Percentiles rank a stretch among this genome's conserved stretches.
phyloP scores from a whole-genome alignment of 2,888 invertebrate species.

The Ariolimax columbianus region DNA sequence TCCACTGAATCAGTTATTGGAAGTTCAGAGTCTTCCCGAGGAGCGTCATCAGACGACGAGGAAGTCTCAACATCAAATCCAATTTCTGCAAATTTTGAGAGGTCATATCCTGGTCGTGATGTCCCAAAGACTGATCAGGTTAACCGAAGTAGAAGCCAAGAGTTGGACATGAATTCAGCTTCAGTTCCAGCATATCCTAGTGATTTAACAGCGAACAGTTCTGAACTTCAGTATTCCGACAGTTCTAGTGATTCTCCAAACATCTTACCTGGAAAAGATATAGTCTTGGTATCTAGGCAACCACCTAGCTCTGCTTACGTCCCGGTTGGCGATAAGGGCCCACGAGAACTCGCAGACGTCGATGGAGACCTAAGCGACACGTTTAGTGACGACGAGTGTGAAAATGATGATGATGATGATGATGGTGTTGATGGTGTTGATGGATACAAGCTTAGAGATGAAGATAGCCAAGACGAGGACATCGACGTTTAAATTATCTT shows the following conservation, averaged over 20 bases:
- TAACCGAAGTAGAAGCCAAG: neutral
- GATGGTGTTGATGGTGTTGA: neutral
- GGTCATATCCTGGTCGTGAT: neutral
- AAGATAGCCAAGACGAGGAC: slow-evolving; percentile 17
- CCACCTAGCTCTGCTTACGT: neutral
- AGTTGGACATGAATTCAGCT: neutral
- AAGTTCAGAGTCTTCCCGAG: neutral
- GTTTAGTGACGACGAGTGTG: neutral
- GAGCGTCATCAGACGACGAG: neutral
- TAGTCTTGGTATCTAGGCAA: neutral
- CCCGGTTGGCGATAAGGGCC: neutral
- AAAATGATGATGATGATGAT: neutral
- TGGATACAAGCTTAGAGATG: neutral
- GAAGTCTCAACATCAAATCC: neutral
- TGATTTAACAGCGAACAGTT: neutral
- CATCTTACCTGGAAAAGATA: neutral
- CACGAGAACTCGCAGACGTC: neutral
- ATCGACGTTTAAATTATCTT: slow-evolving; percentile 7
- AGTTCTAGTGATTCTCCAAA: slow-evolving; percentile 43
- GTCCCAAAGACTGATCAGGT: neutral
- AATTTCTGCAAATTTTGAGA: neutral
- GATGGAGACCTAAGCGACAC: neutral
- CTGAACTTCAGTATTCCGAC: slow-evolving; percentile 8
- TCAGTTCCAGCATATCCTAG: neutral
- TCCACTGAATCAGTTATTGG: slow-evolving; percentile 12